These are phyloP conservation scores for Enteromius afrohamiltoni DNA, from an alignment of 2,797 vertebrate genomes.

Conservation along the genomic window DNA sequence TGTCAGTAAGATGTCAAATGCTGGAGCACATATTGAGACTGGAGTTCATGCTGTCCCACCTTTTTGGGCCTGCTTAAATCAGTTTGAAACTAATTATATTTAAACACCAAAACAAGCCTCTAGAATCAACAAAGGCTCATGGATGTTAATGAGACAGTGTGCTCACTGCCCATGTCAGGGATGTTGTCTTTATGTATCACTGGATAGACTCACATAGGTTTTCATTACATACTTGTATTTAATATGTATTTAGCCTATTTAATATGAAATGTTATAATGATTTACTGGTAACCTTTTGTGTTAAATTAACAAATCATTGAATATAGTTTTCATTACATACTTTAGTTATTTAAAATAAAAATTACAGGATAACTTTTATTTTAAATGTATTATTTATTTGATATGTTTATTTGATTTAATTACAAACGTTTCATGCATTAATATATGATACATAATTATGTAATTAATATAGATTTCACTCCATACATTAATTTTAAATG, in stretches of 20 bases:
- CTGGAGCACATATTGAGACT: constrained; percentile 20
- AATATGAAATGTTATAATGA: not conserved
- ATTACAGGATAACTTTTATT: not conserved
- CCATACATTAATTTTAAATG: not conserved
- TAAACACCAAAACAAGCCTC: not conserved
- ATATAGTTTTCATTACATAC: not conserved
- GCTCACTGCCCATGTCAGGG: not conserved
- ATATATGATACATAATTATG: not conserved
- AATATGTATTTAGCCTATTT: not conserved
- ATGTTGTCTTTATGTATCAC: constrained; percentile 31
- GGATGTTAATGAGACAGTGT: constrained; percentile 16
- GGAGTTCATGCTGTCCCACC: constrained; percentile 45
- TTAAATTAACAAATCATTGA: not conserved
- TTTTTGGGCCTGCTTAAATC: constrained; percentile 9
- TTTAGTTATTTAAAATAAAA: not conserved
- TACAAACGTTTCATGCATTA: not conserved
- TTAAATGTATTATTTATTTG: not conserved
- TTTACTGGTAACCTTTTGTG: not conserved
- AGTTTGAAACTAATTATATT: constrained; percentile 27
- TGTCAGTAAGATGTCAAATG: constrained; percentile 52
- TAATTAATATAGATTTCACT: not conserved
- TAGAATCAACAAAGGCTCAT: constrained; percentile 48
- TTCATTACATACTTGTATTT: not conserved
- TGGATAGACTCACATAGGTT: not conserved
- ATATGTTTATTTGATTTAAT: not conserved